These are phyloP conservation scores for Epicampocera succincta DNA, from an alignment of 2,888 invertebrate species.

Conservation along the genomic window DNA sequence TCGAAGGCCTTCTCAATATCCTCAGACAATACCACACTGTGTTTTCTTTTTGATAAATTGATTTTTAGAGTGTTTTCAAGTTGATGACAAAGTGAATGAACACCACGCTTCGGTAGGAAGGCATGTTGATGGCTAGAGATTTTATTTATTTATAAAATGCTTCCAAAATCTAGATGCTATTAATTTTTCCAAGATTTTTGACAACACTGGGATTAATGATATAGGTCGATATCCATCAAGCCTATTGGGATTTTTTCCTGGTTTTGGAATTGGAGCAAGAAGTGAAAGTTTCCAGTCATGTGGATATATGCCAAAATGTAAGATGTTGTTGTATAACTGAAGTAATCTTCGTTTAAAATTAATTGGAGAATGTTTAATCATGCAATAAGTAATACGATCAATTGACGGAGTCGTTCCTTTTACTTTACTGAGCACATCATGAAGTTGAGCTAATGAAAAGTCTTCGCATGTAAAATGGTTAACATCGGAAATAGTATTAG, in stretches of 20 bases:
- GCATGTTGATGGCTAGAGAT: neutral
- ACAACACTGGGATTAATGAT: neutral
- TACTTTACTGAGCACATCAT: neutral
- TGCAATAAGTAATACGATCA: neutral
- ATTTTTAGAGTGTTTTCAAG: neutral
- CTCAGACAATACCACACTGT: conserved; percentile 18
- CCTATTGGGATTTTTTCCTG: neutral
- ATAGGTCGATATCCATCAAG: no score
- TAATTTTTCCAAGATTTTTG: neutral
- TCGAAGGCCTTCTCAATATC: conserved; percentile 11
- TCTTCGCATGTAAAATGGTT: neutral
- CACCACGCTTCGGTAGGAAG: conserved; percentile 29
- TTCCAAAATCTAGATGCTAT: neutral
- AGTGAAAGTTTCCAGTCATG: neutral
- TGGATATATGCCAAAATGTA: neutral
- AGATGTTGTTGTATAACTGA: neutral
- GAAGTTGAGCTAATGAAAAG: neutral
- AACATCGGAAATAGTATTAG: conserved; percentile 2
- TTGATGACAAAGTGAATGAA: conserved; percentile 17
- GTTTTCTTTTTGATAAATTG: conserved; percentile 5
- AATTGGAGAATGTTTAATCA: neutral
- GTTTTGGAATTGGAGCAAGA: conserved; percentile 9
- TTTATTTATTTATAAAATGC: neutral
- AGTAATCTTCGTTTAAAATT: neutral
- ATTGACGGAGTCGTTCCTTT: neutral